These are phyloP conservation scores for Phyllotis vaccarum DNA, from an alignment of 2,797 vertebrate species.

Conservation along the genomic window DNA sequence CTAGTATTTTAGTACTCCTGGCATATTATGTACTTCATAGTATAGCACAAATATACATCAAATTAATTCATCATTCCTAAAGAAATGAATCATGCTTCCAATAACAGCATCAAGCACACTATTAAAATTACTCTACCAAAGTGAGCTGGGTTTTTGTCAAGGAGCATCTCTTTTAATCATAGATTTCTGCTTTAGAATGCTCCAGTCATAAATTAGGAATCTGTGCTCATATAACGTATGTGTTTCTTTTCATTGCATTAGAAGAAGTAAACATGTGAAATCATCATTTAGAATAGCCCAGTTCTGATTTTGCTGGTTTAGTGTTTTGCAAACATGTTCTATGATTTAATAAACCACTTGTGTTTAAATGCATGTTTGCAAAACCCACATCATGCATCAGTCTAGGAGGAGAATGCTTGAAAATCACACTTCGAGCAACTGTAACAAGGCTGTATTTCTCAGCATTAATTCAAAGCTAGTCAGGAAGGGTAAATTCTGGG, in stretches of 20 bases:
- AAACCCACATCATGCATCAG: neutral
- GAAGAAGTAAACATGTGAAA: neutral
- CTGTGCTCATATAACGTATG: neutral
- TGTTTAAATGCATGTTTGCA: neutral
- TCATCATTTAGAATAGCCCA: constrained; percentile 9
- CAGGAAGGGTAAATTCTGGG: neutral
- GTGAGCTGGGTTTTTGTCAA: neutral
- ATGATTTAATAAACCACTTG: neutral
- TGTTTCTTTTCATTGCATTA: neutral
- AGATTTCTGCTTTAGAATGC: neutral
- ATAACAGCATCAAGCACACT: neutral
- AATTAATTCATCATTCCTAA: too few relatives aligned
- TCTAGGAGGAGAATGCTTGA: neutral
- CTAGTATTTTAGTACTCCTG: too few relatives aligned
- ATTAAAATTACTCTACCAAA: neutral
- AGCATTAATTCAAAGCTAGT: neutral
- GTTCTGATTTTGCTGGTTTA: neutral
- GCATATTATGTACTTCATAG: neutral
- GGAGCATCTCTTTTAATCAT: neutral
- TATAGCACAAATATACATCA: neutral
- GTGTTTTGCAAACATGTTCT: neutral
- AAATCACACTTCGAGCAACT: neutral
- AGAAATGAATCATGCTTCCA: constrained; percentile 9
- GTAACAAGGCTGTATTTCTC: neutral
- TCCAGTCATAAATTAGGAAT: neutral